Percentiles rank a stretch among this genome's conserved stretches.
Evolutionary conservation across 2,113 vertebrate species (phyloP).

Genomic region (Aldabrachelys gigantea): DNA sequence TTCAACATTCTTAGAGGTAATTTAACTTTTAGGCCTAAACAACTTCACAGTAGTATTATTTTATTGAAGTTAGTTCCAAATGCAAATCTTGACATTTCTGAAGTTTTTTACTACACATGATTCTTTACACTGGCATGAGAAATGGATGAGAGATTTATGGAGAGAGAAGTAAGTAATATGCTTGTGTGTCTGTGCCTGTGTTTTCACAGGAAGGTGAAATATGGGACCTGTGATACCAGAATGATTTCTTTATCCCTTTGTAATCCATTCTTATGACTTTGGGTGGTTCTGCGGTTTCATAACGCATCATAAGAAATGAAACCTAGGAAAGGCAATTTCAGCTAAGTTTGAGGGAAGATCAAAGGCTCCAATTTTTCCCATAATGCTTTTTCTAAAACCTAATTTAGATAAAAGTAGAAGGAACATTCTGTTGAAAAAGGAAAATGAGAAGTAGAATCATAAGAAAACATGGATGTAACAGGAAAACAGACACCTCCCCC

Average conservation of each 20-base stretch:
- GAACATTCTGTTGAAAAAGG: background rate
- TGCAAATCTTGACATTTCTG: background rate
- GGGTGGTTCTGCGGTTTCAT: constrained; percentile 12
- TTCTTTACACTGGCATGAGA: background rate
- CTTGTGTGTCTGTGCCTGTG: background rate
- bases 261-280: constrained; percentile 6
- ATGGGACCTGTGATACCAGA: background rate
- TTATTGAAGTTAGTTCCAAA: background rate
- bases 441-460: background rate
- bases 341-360: background rate
- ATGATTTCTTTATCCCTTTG: background rate
- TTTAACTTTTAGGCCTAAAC: background rate
- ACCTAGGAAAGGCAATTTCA: background rate
- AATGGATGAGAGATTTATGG: background rate
- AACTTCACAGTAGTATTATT: background rate
- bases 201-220: background rate
- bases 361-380: constrained; percentile 1
- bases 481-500: background rate
- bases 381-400: background rate
- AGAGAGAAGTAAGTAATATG: background rate
- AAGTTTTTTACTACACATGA: background rate
- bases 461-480: background rate
- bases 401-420: constrained; percentile 7
- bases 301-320: constrained; percentile 13
- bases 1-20: constrained; percentile 2